Evolutionary conservation across 2,797 vertebrate species (phyloP), one percentile per base, ranked within the genome.

Genomic region (Hemitrygon akajei): DNA sequence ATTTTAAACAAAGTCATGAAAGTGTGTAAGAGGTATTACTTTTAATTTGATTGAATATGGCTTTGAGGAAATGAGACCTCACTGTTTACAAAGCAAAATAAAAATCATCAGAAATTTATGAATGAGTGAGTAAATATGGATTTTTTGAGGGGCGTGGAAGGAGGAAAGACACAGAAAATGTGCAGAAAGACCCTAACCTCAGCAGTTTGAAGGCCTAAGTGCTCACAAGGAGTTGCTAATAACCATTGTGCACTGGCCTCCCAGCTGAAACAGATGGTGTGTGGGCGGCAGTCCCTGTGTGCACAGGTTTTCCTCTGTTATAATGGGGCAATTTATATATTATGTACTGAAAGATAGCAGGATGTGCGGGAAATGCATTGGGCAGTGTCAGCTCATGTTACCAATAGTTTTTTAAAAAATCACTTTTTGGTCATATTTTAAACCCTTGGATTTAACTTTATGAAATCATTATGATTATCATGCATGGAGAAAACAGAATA

Each of bases 211-310:
- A 66, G 86, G 86, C 18, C 63, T 69, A 89, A 89, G n/a, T 86
- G 14, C 82, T 86, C 11, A 16, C 11, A 86, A 89, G 34, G 86
- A 89, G n/a, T 66, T 34, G 18, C 18, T 69, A 66, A 69, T 69
- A 89, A 34, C 16, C n/a, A 89, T 69, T 69, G 34, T 80, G 34
- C 79, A 40, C 79, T 80, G 56, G 81, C 25, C 47, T 84, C 47
- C 47, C 81, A 58, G 81, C 25, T 69, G n/a, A 89, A 89, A 69
- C 86, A 89, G 86, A 89, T 89, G 86, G 86, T 34, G 86, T 89
- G 60, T 89, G 86, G 86, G 86, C 9, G 86, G 86, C 60, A 69
- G 37, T 18, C 60, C 60, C 69, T 89, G 86, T 69, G 86, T 69
- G 60, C 86, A 69, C 60, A 69, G 86, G 60, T 12, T 69, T 69